Evolutionary conservation across 2,113 vertebrate species (phyloP).

Genomic region (Elaphurus davidianus): DNA sequence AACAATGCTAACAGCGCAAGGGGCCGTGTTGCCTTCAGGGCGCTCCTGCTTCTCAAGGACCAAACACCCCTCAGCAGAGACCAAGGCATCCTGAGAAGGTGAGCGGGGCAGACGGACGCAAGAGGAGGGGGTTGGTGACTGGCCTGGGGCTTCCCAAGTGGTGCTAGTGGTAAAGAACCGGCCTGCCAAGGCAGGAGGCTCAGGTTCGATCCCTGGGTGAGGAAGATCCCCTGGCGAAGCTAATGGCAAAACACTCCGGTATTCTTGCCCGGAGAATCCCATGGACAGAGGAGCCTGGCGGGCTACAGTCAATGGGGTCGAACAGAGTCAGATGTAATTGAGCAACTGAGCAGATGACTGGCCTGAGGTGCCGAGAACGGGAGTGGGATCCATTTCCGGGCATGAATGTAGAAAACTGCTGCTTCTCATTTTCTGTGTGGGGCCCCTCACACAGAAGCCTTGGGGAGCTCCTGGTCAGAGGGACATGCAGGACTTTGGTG

Average conservation of each 20-base stretch:
- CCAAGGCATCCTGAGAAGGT: background rate
- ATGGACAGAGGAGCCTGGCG: background rate
- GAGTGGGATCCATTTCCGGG: background rate
- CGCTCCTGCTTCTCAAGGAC: background rate
- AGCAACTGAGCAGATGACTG: background rate
- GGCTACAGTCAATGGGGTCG: background rate
- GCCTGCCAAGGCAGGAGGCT: background rate
- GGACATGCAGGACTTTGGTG: background rate
- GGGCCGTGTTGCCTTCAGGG: background rate
- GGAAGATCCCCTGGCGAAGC: background rate
- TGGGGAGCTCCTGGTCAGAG: background rate
- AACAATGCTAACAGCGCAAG: background rate
- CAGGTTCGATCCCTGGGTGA: background rate
- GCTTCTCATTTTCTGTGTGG: background rate
- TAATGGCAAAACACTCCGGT: background rate
- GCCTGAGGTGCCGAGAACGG: background rate
- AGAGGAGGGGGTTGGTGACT: background rate
- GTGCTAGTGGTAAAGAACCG: background rate
- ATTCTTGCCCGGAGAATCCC: background rate
- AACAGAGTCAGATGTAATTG: background rate
- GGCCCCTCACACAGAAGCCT: background rate
- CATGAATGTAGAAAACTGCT: background rate
- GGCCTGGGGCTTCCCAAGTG: background rate
- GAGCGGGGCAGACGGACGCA: fast-evolving
- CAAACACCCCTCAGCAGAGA: background rate